Evolutionary conservation across 2,113 vertebrate species (phyloP), one percentile per base, ranked within the genome.

Genomic region (Pipra filicauda): DNA sequence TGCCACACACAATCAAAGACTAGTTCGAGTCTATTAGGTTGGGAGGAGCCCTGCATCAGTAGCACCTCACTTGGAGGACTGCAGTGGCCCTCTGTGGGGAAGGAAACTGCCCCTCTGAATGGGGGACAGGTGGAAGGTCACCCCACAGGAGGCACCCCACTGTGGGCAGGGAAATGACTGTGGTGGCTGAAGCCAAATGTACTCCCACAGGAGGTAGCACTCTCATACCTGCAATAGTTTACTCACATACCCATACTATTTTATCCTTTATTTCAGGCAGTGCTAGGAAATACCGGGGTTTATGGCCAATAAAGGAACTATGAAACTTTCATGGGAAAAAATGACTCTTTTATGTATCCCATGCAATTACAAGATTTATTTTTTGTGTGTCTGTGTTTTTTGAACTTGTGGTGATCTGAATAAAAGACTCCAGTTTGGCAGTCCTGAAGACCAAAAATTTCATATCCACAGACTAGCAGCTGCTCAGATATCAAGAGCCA

Each of bases 401-500:
- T 84, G 48, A 82, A 54, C 49, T 69, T 69, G 33, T 69, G 48
- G 14, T 77, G 46, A 58, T 70, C 37, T 13, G 33, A 89, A 78
- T 55, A 76, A 88, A 80, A 80, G 16, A 16, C 51, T 70, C 20
- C 66, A 65, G 8, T 49, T 9, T 92, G 74, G 81, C 93, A 94
- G 58, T 69, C 12, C 71, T 31, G 33, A 57, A 58, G 76, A 85
- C 41, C 12, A 78, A 66, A 92, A 54, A n/a, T 70, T 57, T 91
- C n/a, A 39, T 73, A 54, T 96, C 55, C 51, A 33, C 26, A 46
- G 49, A 73, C 4, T 12, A 89, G 77, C 87, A 96, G 91, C 91
- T 96, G 96, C 62, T 91, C 37, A 73, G 48, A 78, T 72, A 71
- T 44, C 41, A n/a, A 70, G 59, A 93, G 93, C 89, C 61, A 95